A percentile compares a stretch with the other conserved stretches of the same genome.
Evolutionary conservation across 2,888 invertebrate species (phyloP).

Genomic region (Galeruca laticollis): DNA sequence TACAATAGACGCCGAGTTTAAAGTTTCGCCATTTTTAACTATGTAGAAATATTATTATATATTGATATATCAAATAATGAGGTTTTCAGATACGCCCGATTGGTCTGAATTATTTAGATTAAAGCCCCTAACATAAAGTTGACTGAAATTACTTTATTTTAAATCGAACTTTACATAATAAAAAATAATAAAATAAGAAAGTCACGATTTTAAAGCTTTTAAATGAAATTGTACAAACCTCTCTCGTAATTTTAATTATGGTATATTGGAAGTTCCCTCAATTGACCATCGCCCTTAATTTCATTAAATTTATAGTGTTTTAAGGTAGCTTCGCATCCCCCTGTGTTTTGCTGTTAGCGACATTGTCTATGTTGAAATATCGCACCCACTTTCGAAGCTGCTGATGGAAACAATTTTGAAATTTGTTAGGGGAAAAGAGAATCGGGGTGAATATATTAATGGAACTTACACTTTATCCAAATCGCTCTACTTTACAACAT

Average conservation of each 20-base stretch:
- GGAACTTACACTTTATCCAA: constrained; percentile 33
- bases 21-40: too few relatives aligned
- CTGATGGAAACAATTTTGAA: constrained; percentile 46
- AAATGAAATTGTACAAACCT: background rate
- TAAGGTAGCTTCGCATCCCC: constrained; percentile 12
- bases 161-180: too few relatives aligned
- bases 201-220: too few relatives aligned
- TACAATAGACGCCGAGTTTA: too few relatives aligned
- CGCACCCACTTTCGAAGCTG: constrained; percentile 32
- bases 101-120: too few relatives aligned
- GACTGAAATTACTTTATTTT: too few relatives aligned
- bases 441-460: constrained; percentile 45
- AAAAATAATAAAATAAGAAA: too few relatives aligned
- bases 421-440: constrained; percentile 39
- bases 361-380: constrained; percentile 38
- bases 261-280: constrained; percentile 15
- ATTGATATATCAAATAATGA: too few relatives aligned
- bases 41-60: too few relatives aligned
- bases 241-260: constrained; percentile 27
- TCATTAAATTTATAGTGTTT: constrained; percentile 35
- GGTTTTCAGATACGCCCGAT: too few relatives aligned
- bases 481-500: constrained; percentile 33
- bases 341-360: constrained; percentile 29
- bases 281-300: constrained; percentile 32
- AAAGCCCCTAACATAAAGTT: too few relatives aligned